Base-by-base conservation (phyloP, 2,113 vertebrate genomes). In the Mohoua ochrocephala region DNA sequence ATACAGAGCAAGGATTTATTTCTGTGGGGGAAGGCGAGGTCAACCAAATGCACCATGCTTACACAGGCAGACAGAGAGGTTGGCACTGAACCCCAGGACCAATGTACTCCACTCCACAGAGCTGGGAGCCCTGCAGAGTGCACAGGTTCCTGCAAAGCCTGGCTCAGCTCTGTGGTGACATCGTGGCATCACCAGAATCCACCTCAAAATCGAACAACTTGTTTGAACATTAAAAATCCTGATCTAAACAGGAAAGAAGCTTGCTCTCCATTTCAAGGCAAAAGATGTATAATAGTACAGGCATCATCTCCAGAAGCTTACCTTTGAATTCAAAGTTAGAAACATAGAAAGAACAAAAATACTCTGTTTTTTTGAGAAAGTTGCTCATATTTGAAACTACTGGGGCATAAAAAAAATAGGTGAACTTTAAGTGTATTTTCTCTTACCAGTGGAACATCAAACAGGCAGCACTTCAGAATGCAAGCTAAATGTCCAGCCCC, bases 101-200 rank as follows among this genome's bases (percentile, higher is more conserved):
- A 33, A 24, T 0, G 2, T 0, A 63, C 24, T 16, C 22, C 30
- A 18, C 20, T 33, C 13, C 18, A 68, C 45, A 4, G 1, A 3
- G 2, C 49, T 10, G 19, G 17, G 14, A 93, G 45, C 17, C 31
- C 33, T 45, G 21, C 19, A 56, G 42, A 70, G n/a, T 1, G 2
- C 39, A 77, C 23, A 5, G 0, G 0, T 13, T 31, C 37, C 63
- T 70, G 54, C 20, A 83, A 90, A 93, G 64, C 13, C 24, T 21
- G 35, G 33, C 52, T 70, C 22, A 54, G 31, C 8, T 54, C 35
- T 56, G 19, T 33, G 44, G 39, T 39, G 21, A 68, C 33, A 47
- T 13, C 23, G 5, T 13, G 16, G 33, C 52, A 67, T 47, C 42
- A 70, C 31, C 45, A 81, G 69, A 67, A 64, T 27, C 1, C 1